phyloP scores from a whole-genome alignment of 1,140 invertebrate genomes.

The Amyelois transitella region DNA sequence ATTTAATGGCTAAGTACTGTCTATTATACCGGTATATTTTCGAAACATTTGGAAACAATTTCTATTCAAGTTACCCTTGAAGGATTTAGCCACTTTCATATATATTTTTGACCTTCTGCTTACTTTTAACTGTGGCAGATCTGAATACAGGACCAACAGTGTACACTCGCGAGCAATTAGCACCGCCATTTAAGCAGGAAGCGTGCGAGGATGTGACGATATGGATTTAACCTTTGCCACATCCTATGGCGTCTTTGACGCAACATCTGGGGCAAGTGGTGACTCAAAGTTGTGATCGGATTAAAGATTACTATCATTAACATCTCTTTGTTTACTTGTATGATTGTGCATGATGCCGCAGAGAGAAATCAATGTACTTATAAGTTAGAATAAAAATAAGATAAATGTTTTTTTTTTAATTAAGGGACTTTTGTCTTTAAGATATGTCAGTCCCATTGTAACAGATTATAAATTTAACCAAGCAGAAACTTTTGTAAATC shows the following conservation, averaged over 20 bases:
- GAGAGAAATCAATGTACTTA: background rate
- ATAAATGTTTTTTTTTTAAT: too few species aligned
- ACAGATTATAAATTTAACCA: too few species aligned
- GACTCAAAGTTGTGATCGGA: too few species aligned
- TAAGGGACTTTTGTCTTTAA: too few species aligned
- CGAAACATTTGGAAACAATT: too few species aligned
- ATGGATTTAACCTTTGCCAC: conserved; percentile 68
- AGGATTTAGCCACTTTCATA: too few species aligned
- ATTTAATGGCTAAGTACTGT: too few species aligned
- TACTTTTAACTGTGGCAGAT: background rate
- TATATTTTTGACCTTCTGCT: background rate
- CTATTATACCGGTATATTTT: too few species aligned
- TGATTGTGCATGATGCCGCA: background rate
- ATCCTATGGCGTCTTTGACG: conserved; percentile 56
- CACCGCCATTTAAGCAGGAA: conserved; percentile 50
- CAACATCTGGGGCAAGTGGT: conserved; percentile 31
- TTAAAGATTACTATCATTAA: conserved; percentile 1
- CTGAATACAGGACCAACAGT: background rate
- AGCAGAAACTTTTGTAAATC: too few species aligned
- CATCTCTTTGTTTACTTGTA: conserved; percentile 7
- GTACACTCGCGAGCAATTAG: conserved; percentile 49
- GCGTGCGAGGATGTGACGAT: conserved; percentile 58
- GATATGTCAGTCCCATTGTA: too few species aligned
- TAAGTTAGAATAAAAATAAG: too few species aligned
- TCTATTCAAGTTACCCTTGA: too few species aligned